Conservation (phyloP, 2,113 vertebrate genomes). For the Peucedramus taeniatus region DNA sequence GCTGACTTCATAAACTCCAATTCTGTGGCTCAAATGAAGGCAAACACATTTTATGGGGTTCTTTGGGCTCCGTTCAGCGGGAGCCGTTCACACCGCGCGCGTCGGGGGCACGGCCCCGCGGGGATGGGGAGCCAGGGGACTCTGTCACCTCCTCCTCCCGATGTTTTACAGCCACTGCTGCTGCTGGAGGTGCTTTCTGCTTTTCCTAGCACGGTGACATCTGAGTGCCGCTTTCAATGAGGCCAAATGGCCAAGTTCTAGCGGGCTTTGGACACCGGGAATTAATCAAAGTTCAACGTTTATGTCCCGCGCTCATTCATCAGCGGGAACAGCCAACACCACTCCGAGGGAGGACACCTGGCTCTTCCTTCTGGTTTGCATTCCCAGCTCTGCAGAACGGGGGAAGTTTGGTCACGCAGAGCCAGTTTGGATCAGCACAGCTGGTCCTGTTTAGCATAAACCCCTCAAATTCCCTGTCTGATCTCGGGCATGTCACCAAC, state of each 20-base stretch:
- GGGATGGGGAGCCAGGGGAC: not conserved
- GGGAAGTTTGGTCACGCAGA: not conserved
- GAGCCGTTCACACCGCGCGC: not conserved
- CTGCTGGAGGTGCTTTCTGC: slow-evolving; percentile 29
- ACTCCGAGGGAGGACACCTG: not conserved
- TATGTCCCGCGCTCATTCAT: not conserved
- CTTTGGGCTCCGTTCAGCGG: too few species aligned
- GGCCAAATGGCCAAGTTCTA: slow-evolving; percentile 60
- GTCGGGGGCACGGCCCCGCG: not conserved
- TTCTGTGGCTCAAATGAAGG: not conserved
- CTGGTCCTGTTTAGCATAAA: slow-evolving; percentile 16
- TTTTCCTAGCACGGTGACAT: slow-evolving; percentile 16
- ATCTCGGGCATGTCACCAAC: not conserved
- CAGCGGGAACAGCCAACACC: not conserved
- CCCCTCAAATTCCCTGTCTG: not conserved
- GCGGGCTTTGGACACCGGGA: slow-evolving; percentile 21
- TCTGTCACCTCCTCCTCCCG: not conserved
- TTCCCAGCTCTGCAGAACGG: not conserved
- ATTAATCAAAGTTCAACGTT: slow-evolving; percentile 57
- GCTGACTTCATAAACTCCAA: slow-evolving; percentile 16
- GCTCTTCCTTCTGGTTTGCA: not conserved
- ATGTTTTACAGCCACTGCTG: slow-evolving; percentile 21
- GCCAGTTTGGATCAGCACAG: not conserved
- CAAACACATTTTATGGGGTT: slow-evolving; percentile 16
- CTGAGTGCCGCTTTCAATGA: not conserved